A percentile compares a stretch with the other conserved stretches of the same genome.
These are phyloP conservation scores for Drosophila mayaguana DNA, from an alignment of 2,888 invertebrate genomes.

Conservation along the genomic window DNA sequence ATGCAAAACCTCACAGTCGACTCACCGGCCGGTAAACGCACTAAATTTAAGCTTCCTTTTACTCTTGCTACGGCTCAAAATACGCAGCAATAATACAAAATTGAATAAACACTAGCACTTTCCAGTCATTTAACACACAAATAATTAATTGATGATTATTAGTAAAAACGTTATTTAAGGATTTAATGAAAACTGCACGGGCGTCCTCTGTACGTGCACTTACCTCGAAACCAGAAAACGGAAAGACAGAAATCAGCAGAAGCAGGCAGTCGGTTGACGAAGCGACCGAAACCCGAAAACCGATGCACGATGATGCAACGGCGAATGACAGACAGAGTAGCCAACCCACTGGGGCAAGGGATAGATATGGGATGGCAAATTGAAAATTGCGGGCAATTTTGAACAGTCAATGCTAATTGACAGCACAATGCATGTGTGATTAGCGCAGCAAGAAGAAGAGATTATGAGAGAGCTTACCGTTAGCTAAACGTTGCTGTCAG, in stretches of 20 bases:
- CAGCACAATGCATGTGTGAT: conserved; percentile 24
- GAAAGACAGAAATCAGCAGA: conserved; percentile 83
- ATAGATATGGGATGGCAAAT: conserved; percentile 27
- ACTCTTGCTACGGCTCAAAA: conserved; percentile 17
- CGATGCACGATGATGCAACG: conserved; percentile 63
- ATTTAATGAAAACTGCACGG: conserved; percentile 73
- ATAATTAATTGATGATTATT: conserved; percentile 69
- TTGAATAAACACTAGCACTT: conserved; percentile 10
- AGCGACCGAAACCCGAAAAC: conserved; percentile 31
- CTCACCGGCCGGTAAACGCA: conserved; percentile 64
- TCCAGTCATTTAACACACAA: conserved; percentile 28
- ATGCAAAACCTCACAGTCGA: conserved; percentile 60
- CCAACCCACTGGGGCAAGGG: conserved; percentile 48
- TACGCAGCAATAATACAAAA: conserved; percentile 24
- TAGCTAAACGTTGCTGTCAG: conserved; percentile 3
- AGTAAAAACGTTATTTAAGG: conserved; percentile 63
- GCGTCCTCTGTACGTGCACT: conserved; percentile 78
- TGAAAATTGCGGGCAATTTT: conserved; percentile 46
- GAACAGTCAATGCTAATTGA: conserved; percentile 28
- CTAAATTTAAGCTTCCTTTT: conserved; percentile 16
- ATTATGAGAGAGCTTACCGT: not conserved
- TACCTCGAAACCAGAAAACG: conserved; percentile 85
- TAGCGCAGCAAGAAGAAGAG: conserved; percentile 7
- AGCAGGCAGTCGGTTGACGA: conserved; percentile 48
- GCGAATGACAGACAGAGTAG: conserved; percentile 47